phyloP scores from a whole-genome alignment of 2,113 vertebrate species.

The Dasyurus viverrinus region DNA sequence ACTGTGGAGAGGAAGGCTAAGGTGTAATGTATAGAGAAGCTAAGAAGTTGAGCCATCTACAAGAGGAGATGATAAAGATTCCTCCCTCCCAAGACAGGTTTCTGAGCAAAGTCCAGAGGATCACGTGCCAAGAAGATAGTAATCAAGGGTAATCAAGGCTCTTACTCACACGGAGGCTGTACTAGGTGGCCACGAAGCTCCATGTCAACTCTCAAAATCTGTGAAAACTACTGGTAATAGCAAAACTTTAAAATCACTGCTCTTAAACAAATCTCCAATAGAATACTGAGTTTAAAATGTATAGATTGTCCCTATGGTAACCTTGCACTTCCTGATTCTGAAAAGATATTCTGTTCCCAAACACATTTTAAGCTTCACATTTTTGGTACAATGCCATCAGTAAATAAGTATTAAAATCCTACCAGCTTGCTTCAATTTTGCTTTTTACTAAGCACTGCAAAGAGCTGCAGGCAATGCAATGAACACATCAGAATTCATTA shows the following conservation, averaged over 20 bases:
- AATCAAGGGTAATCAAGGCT: neutral
- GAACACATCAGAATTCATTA: conserved; percentile 43
- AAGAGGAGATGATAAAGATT: neutral
- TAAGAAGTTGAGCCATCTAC: neutral
- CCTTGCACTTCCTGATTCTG: neutral
- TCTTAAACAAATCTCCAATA: neutral
- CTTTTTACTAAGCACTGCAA: conserved; percentile 42
- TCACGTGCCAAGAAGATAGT: neutral
- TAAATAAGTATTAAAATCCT: conserved; percentile 31
- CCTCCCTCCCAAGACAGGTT: neutral
- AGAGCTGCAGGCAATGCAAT: neutral
- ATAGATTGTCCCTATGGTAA: neutral
- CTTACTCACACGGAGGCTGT: neutral
- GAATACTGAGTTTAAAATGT: neutral
- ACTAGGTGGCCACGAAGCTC: neutral
- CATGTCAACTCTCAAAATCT: neutral
- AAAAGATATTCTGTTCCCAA: neutral
- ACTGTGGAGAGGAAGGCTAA: neutral
- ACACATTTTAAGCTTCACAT: conserved; percentile 6
- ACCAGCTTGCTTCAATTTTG: conserved; percentile 29
- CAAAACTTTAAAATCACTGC: neutral
- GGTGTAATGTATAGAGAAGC: neutral
- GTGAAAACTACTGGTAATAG: neutral
- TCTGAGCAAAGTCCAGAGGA: neutral
- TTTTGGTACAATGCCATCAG: conserved; percentile 19